phyloP scores from a whole-genome alignment of 2,113 vertebrate genomes.

The Microtus richardsoni region DNA sequence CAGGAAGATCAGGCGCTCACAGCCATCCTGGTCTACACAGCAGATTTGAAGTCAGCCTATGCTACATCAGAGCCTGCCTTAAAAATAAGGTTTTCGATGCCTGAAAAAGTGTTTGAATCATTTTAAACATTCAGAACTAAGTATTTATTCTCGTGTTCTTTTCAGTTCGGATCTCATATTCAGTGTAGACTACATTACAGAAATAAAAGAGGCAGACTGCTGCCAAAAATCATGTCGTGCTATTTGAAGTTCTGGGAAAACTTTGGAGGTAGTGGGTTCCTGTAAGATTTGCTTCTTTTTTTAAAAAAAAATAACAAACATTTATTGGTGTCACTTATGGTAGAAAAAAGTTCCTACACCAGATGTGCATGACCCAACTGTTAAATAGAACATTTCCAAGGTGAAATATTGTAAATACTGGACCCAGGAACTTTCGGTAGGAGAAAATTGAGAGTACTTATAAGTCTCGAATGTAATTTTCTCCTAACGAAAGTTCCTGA shows the following conservation, averaged over 20 bases:
- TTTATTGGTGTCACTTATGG: slow-evolving; percentile 95
- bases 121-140: background rate
- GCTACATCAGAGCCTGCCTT: background rate
- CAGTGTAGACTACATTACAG: background rate
- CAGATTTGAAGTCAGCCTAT: background rate
- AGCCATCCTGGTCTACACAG: background rate
- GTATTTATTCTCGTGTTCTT: slow-evolving; percentile 9
- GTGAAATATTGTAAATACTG: slow-evolving; percentile 66
- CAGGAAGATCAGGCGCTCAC: background rate
- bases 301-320: slow-evolving; percentile 91
- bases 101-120: slow-evolving; percentile 10
- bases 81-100: background rate
- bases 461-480: slow-evolving; percentile 67
- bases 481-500: slow-evolving; percentile 89
- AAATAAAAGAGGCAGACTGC: background rate
- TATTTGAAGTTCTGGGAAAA: background rate
- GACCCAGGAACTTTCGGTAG: no score
- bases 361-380: slow-evolving; percentile 85
- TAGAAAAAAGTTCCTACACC: slow-evolving; percentile 92
- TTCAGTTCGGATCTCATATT: slow-evolving; percentile 4
- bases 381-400: slow-evolving; percentile 92
- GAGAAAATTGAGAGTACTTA: no score
- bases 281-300: background rate
- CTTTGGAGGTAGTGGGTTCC: background rate
- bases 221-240: background rate